These are phyloP conservation scores for Psephotus haematonotus DNA, from an alignment of 2,113 vertebrate species.

Conservation along the genomic window DNA sequence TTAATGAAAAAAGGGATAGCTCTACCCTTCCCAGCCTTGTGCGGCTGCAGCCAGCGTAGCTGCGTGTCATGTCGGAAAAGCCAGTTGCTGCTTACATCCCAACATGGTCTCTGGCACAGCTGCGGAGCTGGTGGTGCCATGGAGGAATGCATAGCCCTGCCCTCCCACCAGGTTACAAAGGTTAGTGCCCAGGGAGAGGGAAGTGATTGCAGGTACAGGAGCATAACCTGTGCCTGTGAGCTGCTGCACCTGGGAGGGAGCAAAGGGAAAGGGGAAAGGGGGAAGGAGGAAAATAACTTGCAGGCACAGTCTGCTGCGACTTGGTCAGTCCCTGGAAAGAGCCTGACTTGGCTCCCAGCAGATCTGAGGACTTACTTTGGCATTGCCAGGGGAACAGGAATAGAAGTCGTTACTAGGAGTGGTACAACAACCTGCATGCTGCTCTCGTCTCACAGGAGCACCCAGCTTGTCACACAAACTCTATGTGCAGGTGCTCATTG, in stretches of 20 bases:
- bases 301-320: not conserved
- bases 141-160: not conserved
- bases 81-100: not conserved
- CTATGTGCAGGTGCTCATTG: not conserved
- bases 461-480: not conserved
- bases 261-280: not conserved
- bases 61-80: not conserved
- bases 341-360: accelerated
- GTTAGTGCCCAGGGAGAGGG: not conserved
- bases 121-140: not conserved
- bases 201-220: not conserved
- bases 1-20: conserved; percentile 66
- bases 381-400: not conserved
- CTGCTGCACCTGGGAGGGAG: not conserved
- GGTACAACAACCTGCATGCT: accelerated
- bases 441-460: accelerated
- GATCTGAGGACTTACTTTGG: too few relatives aligned
- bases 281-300: not conserved
- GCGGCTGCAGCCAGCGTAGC: not conserved
- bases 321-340: not conserved
- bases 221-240: not conserved
- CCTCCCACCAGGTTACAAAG: not conserved
- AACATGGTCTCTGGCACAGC: not conserved
- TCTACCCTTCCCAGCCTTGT: not conserved
- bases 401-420: not conserved